These are phyloP conservation scores for Megathymus violae DNA, from an alignment of 1,140 invertebrate genomes.

Conservation along the genomic window DNA sequence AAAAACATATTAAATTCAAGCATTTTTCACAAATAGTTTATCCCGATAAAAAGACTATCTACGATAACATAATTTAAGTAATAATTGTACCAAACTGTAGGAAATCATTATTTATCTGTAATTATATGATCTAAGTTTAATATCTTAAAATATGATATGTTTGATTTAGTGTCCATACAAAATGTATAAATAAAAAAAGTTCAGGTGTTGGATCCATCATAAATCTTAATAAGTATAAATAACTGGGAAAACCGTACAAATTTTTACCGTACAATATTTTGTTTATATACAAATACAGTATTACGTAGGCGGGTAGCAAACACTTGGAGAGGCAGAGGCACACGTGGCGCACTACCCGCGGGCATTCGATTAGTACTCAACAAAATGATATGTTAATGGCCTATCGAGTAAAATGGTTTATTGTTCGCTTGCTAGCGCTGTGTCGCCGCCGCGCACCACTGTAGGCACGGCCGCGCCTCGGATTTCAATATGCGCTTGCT, in stretches of 20 bases:
- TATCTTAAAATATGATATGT: too few relatives aligned
- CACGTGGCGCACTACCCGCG: conserved; percentile 46
- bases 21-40: too few relatives aligned
- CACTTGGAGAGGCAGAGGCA: conserved; percentile 1
- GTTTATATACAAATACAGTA: conserved; percentile 5
- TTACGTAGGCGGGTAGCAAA: conserved; percentile 24
- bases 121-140: too few relatives aligned
- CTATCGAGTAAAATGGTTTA: conserved; percentile 65
- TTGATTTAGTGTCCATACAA: neutral
- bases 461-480: conserved; percentile 24
- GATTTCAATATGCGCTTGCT: neutral
- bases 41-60: too few relatives aligned
- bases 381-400: conserved; percentile 72
- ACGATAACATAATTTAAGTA: too few relatives aligned
- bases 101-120: too few relatives aligned
- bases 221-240: neutral
- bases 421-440: conserved; percentile 52
- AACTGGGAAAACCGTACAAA: neutral
- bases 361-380: conserved; percentile 64
- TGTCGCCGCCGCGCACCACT: conserved; percentile 18
- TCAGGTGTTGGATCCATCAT: neutral
- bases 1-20: too few relatives aligned
- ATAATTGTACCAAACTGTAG: too few relatives aligned
- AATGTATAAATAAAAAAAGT: neutral
- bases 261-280: too few relatives aligned